These are phyloP conservation scores for Saturnia pavonia DNA, from an alignment of 2,888 invertebrate genomes.

Conservation along the genomic window DNA sequence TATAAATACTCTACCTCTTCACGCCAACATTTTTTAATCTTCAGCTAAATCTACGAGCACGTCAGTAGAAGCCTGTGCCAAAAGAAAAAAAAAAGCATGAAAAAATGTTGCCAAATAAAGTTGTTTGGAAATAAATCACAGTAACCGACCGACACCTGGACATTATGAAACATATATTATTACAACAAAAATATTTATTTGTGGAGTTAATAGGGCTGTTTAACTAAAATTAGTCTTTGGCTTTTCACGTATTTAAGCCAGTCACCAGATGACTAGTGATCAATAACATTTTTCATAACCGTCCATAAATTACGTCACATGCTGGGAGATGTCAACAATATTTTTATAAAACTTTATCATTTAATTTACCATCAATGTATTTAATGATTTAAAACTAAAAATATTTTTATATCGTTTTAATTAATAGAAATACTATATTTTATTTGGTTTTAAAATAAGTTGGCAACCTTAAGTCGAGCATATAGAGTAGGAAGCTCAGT, in stretches of 20 bases:
- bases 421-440: not conserved
- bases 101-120: not conserved
- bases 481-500: not conserved
- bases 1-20: constrained; percentile 15
- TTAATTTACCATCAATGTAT: no score
- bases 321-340: no score
- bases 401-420: not conserved
- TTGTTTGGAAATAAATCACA: not conserved
- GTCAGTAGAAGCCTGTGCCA: constrained; percentile 65
- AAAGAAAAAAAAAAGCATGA: constrained; percentile 40
- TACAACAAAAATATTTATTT: not conserved
- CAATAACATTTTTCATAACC: no score
- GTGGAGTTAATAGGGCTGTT: not conserved
- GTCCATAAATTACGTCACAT: no score
- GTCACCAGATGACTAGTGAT: no score
- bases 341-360: no score
- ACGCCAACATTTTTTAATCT: constrained; percentile 5
- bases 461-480: not conserved
- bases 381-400: no score
- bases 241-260: no score
- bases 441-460: not conserved
- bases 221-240: not conserved
- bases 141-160: not conserved
- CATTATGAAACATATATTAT: not conserved
- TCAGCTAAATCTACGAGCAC: constrained; percentile 6